phyloP scores from a whole-genome alignment of 2,888 invertebrate species.

The Macrosiphum euphorbiae region DNA sequence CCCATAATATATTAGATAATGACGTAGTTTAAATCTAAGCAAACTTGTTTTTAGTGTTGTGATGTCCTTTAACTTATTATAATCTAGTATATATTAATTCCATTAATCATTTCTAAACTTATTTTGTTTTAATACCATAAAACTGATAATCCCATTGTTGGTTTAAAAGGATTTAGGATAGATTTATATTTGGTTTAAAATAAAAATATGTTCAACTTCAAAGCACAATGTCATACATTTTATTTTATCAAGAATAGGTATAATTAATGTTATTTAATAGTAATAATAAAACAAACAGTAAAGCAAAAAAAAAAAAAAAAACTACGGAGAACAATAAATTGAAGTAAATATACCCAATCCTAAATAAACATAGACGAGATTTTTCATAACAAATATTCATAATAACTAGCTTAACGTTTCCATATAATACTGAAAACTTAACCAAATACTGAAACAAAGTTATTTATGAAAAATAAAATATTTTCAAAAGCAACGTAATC shows the following conservation, averaged over 20 bases:
- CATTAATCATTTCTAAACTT: too few species aligned
- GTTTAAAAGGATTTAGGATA: not conserved
- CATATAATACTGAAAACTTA: slow-evolving; percentile 58
- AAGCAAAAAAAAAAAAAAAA: slow-evolving; percentile 31
- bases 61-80: too few species aligned
- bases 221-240: slow-evolving; percentile 54
- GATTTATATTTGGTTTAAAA: not conserved
- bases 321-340: slow-evolving; percentile 12
- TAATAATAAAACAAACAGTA: slow-evolving; percentile 39
- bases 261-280: slow-evolving; percentile 51
- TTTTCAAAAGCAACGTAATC: slow-evolving; percentile 30
- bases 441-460: slow-evolving; percentile 57
- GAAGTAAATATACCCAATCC: slow-evolving; percentile 35
- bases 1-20: too few species aligned
- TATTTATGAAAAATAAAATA: slow-evolving; percentile 41
- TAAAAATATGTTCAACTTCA: slow-evolving; percentile 34
- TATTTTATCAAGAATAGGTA: slow-evolving; percentile 34
- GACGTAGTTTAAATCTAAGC: too few species aligned
- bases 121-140: not conserved
- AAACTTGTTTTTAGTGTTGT: too few species aligned
- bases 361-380: slow-evolving; percentile 20
- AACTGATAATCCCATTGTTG: not conserved
- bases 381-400: slow-evolving; percentile 30
- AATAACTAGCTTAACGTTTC: slow-evolving; percentile 18
- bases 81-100: too few species aligned